Conservation (phyloP, 2,888 invertebrate species). For the Clitarchus hookeri region DNA sequence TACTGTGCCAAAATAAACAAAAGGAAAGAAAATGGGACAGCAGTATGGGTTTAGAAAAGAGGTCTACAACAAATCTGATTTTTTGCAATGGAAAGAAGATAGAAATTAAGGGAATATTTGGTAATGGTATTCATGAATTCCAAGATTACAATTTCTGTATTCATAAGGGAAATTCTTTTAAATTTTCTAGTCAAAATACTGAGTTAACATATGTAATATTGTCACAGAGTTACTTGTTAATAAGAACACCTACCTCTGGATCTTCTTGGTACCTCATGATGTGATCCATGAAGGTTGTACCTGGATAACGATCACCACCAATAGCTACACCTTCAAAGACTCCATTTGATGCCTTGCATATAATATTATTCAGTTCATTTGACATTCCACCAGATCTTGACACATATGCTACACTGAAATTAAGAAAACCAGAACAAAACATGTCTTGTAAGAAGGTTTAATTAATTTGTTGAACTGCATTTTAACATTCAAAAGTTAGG, state of each 20-base stretch:
- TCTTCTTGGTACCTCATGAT: slow-evolving; percentile 77
- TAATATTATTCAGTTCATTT: slow-evolving; percentile 97
- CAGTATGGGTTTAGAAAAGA: no score
- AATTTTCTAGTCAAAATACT: neutral
- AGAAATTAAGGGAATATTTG: no score
- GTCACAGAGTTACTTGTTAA: neutral
- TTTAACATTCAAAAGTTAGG: neutral
- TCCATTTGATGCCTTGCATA: slow-evolving; percentile 95
- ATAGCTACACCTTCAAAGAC: slow-evolving; percentile 98
- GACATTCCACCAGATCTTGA: slow-evolving; percentile 99
- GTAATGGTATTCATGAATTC: no score
- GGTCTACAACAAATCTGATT: no score
- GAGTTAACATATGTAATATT: neutral
- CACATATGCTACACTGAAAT: slow-evolving; percentile 91
- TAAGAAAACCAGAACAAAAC: slow-evolving; percentile 22
- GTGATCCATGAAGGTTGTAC: slow-evolving; percentile 98
- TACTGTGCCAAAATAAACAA: no score
- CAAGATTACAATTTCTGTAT: no score
- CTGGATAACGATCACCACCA: slow-evolving; percentile 94
- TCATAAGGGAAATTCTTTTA: no score
- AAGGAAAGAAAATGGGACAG: no score
- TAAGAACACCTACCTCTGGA: slow-evolving; percentile 58
- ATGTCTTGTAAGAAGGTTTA: neutral
- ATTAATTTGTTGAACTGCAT: neutral
- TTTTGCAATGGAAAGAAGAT: no score